Evolutionary conservation across 1,140 invertebrate genomes (phyloP), one percentile per base, ranked within the genome.

Genomic region (Drosophila arizonae): DNA sequence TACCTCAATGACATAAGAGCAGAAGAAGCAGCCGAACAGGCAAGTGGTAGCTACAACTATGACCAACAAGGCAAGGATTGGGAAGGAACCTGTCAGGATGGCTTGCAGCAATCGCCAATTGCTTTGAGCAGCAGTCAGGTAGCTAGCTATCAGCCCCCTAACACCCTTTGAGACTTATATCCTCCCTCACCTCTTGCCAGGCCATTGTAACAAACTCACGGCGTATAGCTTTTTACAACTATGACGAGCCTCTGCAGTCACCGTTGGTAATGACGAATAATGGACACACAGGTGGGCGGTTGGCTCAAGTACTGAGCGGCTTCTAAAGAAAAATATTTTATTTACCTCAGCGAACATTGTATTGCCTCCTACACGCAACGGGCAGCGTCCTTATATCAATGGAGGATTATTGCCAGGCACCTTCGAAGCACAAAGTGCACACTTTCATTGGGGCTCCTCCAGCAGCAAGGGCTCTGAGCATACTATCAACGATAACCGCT

Each of bases 361-460:
- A 1, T 11, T 86, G 28, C 69, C 82, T 1, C 10, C 17, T 1
- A 82, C 72, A 2, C 50, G 26, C 0, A 48, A 36, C 28, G 85
- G 81, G 1, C 45, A 60, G 60, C 80, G 93, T 1, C 94, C 95
- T 0, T 94, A 93, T 76, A 93, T 95, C 66, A 95, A 93, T 75
- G 94, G 95, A 0, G 94, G 93, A 2, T 81, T 93, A 6, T 72
- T 95, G 2, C 92, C 93, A 56, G 92, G 92, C 30, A 91, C 93
- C 45, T 95, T 94, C 52, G 93, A 94, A 79, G 92, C 94, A 9
- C 93, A 95, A 79, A 93, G 93, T 9, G 91, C 95, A 1, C 95
- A 95, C 79, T 95, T 95, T 90, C 95, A 95, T 88, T 95, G 95
- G 95, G 95, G 90, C 13, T 80, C 84, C 0, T 9, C 15, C 0